These are phyloP conservation scores for Dolichoris vasculosae DNA, from an alignment of 1,140 invertebrate species.

Conservation along the genomic window DNA sequence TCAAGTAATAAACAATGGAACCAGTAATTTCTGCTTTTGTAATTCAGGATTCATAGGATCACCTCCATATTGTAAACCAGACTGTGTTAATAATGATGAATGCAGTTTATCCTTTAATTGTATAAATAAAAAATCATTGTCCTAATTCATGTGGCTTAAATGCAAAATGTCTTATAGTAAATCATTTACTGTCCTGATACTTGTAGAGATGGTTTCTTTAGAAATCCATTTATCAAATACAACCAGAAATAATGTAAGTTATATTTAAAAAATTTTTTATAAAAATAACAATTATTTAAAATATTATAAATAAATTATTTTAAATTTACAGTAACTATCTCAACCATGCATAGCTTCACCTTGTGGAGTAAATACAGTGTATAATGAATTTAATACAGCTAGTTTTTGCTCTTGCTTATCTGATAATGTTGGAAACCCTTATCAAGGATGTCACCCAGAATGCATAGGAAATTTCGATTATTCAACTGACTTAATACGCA, in stretches of 20 bases:
- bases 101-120: conserved; percentile 76
- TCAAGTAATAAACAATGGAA: conserved; percentile 75
- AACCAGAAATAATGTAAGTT: conserved; percentile 74
- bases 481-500: conserved; percentile 80
- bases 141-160: conserved; percentile 74
- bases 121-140: conserved; percentile 77
- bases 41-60: conserved; percentile 70
- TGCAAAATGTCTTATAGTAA: conserved; percentile 81
- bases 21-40: conserved; percentile 77
- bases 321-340: conserved; percentile 49
- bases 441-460: conserved; percentile 83
- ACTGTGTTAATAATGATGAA: conserved; percentile 76
- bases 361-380: conserved; percentile 84
- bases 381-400: conserved; percentile 78
- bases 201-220: conserved; percentile 80
- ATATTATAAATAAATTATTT: neutral
- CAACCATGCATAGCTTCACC: conserved; percentile 82
- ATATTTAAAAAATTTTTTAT: conserved; percentile 56
- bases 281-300: neutral
- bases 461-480: conserved; percentile 83
- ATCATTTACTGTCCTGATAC: conserved; percentile 78
- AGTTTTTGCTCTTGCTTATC: conserved; percentile 82
- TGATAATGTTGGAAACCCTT: conserved; percentile 86
- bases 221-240: conserved; percentile 85
- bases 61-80: conserved; percentile 75